phyloP scores from a whole-genome alignment of 2,888 invertebrate species.

The Erynnis tages region DNA sequence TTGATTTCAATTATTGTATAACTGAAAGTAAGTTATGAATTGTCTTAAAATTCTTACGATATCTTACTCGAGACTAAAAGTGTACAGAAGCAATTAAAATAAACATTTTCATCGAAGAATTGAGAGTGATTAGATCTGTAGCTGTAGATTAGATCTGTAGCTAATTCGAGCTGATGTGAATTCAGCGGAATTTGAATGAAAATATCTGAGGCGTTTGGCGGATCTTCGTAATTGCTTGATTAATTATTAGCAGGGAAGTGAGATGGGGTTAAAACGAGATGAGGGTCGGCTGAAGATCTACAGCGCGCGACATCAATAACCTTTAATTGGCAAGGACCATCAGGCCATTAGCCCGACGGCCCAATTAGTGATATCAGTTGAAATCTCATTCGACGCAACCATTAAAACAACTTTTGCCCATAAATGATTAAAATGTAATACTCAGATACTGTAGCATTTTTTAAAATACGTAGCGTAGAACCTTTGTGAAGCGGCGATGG shows the following conservation, averaged over 20 bases:
- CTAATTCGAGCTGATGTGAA: constrained; percentile 37
- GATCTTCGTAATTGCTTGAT: constrained; percentile 74
- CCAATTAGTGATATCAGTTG: constrained; percentile 70
- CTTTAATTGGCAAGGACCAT: constrained; percentile 73
- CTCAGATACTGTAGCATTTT: neutral
- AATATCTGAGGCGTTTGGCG: constrained; percentile 50
- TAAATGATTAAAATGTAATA: constrained; percentile 16
- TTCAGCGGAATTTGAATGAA: constrained; percentile 36
- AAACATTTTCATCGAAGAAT: no score
- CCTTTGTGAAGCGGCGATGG: no score
- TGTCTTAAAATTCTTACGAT: no score
- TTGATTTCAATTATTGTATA: no score
- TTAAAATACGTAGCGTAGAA: neutral
- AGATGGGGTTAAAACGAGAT: constrained; percentile 73
- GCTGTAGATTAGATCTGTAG: neutral
- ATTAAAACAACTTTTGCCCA: constrained; percentile 27
- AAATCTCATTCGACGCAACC: constrained; percentile 35
- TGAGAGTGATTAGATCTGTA: neutral
- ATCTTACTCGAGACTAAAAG: no score
- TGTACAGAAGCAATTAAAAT: no score
- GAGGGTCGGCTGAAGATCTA: constrained; percentile 71
- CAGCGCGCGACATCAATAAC: constrained; percentile 73
- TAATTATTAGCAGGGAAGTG: constrained; percentile 72
- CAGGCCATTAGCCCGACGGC: constrained; percentile 62
- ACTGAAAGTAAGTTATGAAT: no score